A percentile compares a stretch with the other conserved stretches of the same genome.
Evolutionary conservation across 2,888 invertebrate genomes (phyloP).

Genomic region (Sphinx pinastri): DNA sequence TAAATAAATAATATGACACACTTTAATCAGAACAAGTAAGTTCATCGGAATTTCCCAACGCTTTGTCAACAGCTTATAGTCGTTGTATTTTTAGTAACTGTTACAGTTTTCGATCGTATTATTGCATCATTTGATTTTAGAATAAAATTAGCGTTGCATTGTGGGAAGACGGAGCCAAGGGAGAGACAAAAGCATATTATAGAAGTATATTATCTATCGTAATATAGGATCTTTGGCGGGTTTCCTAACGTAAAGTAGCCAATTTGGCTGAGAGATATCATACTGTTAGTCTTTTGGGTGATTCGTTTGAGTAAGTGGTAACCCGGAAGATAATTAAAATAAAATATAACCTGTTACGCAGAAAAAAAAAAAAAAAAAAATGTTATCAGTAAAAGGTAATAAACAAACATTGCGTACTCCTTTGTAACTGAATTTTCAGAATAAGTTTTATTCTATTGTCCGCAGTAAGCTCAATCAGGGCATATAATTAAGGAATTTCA

Average conservation of each 20-base stretch:
- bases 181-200: neutral
- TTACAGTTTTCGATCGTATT: constrained; percentile 4
- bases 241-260: neutral
- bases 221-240: no score
- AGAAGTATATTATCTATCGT: no score
- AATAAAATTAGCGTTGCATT: constrained; percentile 13
- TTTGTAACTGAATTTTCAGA: no score
- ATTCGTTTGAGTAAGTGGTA: no score
- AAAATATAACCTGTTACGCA: no score
- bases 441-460: no score
- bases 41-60: neutral
- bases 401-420: no score
- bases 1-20: neutral
- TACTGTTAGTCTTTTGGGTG: neutral
- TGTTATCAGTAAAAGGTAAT: no score
- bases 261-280: neutral
- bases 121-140: constrained; percentile 9
- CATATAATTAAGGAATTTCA: no score
- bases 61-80: neutral
- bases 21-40: neutral
- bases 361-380: no score
- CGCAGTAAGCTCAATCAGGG: no score
- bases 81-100: neutral
- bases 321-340: no score
- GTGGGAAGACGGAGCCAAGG: neutral